These are phyloP conservation scores for western clawed frog (Xenopus tropicalis) DNA, from an alignment of 2,113 vertebrate genomes.

Conservation along the genomic window DNA sequence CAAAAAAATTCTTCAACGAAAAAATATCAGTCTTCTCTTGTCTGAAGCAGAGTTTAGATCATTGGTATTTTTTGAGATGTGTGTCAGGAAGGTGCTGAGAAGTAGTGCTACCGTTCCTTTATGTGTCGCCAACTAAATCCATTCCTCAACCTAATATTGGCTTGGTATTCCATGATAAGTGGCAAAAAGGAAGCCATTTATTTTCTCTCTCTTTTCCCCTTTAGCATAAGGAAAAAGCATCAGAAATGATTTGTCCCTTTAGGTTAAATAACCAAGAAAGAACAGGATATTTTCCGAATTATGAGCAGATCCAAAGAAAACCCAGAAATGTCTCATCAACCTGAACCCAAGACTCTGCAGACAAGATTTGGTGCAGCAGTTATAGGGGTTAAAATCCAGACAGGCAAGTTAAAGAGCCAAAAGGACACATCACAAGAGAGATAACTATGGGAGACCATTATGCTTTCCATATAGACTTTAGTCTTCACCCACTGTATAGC, in stretches of 20 bases:
- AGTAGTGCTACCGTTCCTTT: background rate
- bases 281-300: background rate
- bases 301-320: background rate
- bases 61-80: background rate
- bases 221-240: too few species aligned
- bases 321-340: background rate
- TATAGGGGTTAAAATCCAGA: conserved; percentile 26
- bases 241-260: too few species aligned
- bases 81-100: background rate
- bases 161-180: background rate
- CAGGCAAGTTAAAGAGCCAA: conserved; percentile 19
- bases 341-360: conserved; percentile 7
- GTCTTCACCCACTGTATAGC: background rate
- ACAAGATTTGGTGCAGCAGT: conserved; percentile 12
- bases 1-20: too few species aligned
- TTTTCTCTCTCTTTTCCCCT: background rate
- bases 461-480: background rate
- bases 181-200: background rate
- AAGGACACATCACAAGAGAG: conserved; percentile 3
- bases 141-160: background rate
- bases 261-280: too few species aligned
- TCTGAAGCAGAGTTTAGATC: background rate
- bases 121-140: conserved; percentile 1
- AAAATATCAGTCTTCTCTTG: background rate
- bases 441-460: background rate